Conservation (phyloP, 1,140 invertebrate genomes). For the Samia ricini region DNA sequence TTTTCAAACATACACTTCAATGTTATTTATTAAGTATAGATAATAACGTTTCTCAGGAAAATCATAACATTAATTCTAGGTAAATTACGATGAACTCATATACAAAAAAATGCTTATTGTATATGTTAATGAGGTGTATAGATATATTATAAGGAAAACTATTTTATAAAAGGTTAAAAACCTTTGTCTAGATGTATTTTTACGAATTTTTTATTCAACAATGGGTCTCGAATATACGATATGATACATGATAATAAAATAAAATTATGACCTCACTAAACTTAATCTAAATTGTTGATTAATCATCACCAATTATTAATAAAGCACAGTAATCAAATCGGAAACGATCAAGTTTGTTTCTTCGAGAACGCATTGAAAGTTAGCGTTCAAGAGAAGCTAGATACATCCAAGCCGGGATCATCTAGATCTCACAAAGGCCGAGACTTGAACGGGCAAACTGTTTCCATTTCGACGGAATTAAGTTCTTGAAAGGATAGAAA, state of each 20-base stretch:
- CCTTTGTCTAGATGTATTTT: not conserved
- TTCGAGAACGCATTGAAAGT: not conserved
- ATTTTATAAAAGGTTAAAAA: not conserved
- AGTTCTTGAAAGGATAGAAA: not conserved
- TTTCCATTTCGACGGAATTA: not conserved
- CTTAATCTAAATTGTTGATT: no score
- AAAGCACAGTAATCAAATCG: not conserved
- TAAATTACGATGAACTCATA: not conserved
- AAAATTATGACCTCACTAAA: not conserved
- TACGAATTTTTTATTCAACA: not conserved
- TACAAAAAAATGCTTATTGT: not conserved
- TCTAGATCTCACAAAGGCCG: not conserved
- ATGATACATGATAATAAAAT: not conserved
- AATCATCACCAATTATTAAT: no score
- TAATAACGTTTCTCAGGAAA: not conserved
- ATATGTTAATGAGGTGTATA: not conserved
- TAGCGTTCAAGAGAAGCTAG: not conserved
- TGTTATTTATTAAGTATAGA: no score
- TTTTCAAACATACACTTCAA: no score
- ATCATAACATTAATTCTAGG: not conserved
- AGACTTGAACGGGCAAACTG: not conserved
- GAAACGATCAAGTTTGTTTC: not conserved
- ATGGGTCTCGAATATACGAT: not conserved
- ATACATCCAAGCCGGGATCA: constrained; percentile 1
- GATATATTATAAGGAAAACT: not conserved